Percentiles rank a stretch among this genome's conserved stretches.
Conservation (phyloP, 2,888 invertebrate genomes). For the Rotaria macrura region DNA sequence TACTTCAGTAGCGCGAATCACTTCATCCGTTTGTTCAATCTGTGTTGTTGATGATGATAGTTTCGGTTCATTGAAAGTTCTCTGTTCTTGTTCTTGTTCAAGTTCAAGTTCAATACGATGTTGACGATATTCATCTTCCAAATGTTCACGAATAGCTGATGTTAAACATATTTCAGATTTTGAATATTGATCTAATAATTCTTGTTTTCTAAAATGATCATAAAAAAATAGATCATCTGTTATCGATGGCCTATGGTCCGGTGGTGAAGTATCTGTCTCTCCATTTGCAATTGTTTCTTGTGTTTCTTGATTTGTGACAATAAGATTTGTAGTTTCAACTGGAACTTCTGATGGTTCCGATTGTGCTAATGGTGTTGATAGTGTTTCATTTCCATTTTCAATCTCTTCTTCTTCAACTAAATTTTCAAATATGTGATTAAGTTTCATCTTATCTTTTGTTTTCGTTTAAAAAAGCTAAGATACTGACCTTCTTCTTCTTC, state of each 20-base stretch:
- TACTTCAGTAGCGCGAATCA: background rate
- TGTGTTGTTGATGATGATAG: slow-evolving; percentile 14
- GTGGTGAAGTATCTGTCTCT: background rate
- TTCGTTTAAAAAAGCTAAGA: background rate
- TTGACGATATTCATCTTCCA: slow-evolving; percentile 8
- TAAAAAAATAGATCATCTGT: background rate
- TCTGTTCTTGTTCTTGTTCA: background rate
- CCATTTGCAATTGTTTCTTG: background rate
- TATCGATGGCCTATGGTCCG: background rate
- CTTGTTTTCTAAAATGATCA: slow-evolving; percentile 19
- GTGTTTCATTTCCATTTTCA: background rate
- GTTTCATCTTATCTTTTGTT: too few relatives aligned
- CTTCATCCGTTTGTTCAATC: slow-evolving; percentile 7
- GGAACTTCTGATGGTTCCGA: background rate
- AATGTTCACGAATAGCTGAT: slow-evolving; percentile 16
- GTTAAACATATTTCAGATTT: slow-evolving; percentile 21
- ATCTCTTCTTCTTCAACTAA: background rate
- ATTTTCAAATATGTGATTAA: too few relatives aligned
- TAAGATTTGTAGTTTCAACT: background rate
- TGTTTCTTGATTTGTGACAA: background rate
- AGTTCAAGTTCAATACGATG: background rate
- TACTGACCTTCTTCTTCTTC: slow-evolving; percentile 22
- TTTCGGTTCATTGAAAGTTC: slow-evolving; percentile 2
- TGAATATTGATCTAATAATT: slow-evolving; percentile 15
- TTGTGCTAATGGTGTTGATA: background rate